Evolutionary conservation across 2,113 vertebrate species (phyloP), one percentile per base, ranked within the genome.

Genomic region (Phaethornis superciliosus): DNA sequence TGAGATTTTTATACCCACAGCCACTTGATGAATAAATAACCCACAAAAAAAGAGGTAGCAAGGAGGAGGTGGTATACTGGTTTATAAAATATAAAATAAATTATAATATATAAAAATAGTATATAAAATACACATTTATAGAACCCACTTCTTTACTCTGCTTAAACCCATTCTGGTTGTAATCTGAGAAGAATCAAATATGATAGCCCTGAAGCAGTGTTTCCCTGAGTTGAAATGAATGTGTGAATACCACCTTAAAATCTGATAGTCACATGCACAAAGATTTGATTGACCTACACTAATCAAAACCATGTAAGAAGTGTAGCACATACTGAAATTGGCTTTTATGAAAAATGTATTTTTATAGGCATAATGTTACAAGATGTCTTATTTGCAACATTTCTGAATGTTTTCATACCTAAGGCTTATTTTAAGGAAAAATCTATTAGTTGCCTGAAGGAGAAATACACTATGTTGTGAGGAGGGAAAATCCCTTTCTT

Each of bases 401-500:
- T 92, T 62, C n/a, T 74, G 33, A 59, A 72, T 55, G 14, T 81
- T 92, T 95, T 88, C 62, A 62, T 81, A 92, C 44, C 33, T 52
- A 33, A 44, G 44, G 37, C 12, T 76, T 85, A 70, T 69, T 95
- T 65, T 17, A 81, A 68, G 77, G 44, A 56, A 93, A 92, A 92
- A 88, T 59, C 40, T 67, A 67, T 52, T 83, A 67, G 26, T 81
- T 76, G 69, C 86, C 77, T 71, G 54, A 81, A 80, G 92, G 62
- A 68, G 92, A 94, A 92, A 89, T 52, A 75, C 4, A 33, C 32
- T 44, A 4, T 35, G 64, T 33, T 67, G 33, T 51, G 24, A 15
- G 58, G 56, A 83, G 40, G 40, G 37, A 94, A 95, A 93, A 85
- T 46, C 42, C 40, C 69, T 75, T 55, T 80, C 83, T 89, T 79